phyloP scores from a whole-genome alignment of 2,113 vertebrate species.

The Sialia sialis region DNA sequence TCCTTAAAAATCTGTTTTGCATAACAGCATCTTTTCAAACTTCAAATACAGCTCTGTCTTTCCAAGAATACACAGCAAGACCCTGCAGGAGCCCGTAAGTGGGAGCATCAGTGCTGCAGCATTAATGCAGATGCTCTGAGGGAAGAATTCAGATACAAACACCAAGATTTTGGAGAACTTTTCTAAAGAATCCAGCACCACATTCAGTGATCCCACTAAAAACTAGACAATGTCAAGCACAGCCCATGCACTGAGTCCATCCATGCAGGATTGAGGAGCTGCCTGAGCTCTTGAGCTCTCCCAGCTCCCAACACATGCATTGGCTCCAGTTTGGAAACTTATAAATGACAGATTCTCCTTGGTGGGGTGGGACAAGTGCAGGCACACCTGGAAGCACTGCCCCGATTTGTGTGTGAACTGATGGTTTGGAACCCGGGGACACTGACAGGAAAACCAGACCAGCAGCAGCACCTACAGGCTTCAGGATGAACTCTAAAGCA shows the following conservation, averaged over 20 bases:
- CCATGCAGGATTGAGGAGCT: not conserved
- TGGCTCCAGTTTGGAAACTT: not conserved
- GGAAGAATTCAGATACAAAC: not conserved
- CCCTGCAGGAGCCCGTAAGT: not conserved
- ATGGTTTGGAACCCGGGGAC: not conserved
- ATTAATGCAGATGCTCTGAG: not conserved
- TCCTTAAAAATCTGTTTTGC: not conserved
- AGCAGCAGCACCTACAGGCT: not conserved
- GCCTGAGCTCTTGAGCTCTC: not conserved
- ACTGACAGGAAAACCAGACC: not conserved
- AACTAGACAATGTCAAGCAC: not conserved
- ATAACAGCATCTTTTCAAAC: not conserved
- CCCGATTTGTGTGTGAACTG: not conserved
- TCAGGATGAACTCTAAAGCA: not conserved
- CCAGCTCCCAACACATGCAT: not conserved
- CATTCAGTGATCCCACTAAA: not conserved
- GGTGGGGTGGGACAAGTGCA: not conserved
- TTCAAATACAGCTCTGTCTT: not conserved
- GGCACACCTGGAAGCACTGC: not conserved
- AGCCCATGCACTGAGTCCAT: not conserved
- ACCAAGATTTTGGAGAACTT: not conserved
- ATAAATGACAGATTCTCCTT: not conserved
- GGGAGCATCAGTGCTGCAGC: not conserved
- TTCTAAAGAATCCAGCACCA: not conserved
- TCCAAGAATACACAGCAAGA: not conserved